These are phyloP conservation scores for Euproctis similis DNA, from an alignment of 2,888 invertebrate species.

Conservation along the genomic window DNA sequence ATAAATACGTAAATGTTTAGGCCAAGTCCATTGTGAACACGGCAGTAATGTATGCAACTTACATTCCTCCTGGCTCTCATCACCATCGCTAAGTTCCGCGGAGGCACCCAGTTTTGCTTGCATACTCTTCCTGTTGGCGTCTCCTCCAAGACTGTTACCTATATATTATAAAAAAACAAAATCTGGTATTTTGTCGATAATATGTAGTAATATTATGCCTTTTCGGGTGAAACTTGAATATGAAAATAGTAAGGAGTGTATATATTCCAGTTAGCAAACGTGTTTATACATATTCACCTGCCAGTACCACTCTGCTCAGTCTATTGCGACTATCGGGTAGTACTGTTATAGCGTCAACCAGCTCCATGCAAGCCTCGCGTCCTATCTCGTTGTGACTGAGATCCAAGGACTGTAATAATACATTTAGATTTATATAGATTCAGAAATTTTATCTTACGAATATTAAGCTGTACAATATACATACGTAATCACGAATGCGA, in stretches of 20 bases:
- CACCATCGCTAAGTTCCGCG: constrained; percentile 76
- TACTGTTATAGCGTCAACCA: constrained; percentile 44
- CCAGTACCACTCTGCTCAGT: constrained; percentile 46
- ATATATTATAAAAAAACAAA: too few relatives aligned
- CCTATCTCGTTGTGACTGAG: constrained; percentile 90
- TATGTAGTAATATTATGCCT: too few relatives aligned
- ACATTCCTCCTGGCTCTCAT: constrained; percentile 77
- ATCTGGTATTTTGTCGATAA: too few relatives aligned
- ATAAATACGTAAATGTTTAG: too few relatives aligned
- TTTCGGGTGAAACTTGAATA: not conserved
- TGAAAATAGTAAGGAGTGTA: not conserved
- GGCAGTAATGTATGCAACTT: too few relatives aligned
- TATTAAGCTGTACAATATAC: too few relatives aligned
- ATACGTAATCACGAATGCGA: too few relatives aligned
- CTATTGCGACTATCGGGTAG: constrained; percentile 31
- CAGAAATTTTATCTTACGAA: too few relatives aligned
- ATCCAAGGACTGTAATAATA: constrained; percentile 66
- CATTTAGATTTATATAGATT: too few relatives aligned
- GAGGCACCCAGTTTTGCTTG: constrained; percentile 56
- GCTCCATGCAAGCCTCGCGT: constrained; percentile 77
- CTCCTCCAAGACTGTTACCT: constrained; percentile 60
- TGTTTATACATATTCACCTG: constrained; percentile 47
- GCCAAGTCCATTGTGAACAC: too few relatives aligned
- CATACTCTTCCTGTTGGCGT: constrained; percentile 38
- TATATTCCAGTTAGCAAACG: too few relatives aligned